Percentiles rank a stretch among this genome's conserved stretches.
Conservation (phyloP, 1,140 invertebrate genomes). For the Drosophila oshimai region DNA sequence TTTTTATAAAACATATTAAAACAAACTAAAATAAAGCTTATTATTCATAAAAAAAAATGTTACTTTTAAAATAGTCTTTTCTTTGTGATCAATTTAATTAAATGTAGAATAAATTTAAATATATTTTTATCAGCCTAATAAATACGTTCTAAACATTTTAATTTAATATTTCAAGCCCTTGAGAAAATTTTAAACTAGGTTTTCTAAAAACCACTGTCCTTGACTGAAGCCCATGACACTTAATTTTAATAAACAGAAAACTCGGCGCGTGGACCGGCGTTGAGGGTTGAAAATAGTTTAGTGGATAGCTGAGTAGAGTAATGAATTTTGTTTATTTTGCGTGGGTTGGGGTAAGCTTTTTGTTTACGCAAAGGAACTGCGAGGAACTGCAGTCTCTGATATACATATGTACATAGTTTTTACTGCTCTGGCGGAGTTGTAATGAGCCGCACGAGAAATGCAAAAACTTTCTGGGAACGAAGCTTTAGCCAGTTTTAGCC, state of each 20-base stretch:
- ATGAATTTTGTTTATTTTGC: not conserved
- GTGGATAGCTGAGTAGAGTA: not conserved
- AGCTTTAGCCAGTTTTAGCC: constrained; percentile 37
- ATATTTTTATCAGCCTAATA: no score
- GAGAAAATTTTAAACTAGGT: no score
- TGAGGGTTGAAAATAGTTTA: not conserved
- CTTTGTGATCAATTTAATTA: no score
- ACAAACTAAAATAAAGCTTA: no score
- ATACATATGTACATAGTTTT: constrained; percentile 28
- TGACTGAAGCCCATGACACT: constrained; percentile 47
- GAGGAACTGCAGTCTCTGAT: constrained; percentile 29
- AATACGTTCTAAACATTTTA: no score
- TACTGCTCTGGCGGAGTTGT: constrained; percentile 60
- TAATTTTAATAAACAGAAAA: constrained; percentile 81
- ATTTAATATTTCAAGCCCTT: no score
- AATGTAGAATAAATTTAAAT: no score
- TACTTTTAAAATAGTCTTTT: no score
- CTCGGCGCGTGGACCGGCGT: constrained; percentile 40
- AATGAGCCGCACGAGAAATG: constrained; percentile 76
- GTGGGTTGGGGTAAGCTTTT: not conserved
- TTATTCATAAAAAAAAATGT: no score
- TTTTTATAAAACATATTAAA: no score
- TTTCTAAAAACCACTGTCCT: constrained; percentile 24
- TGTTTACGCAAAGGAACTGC: constrained; percentile 3
- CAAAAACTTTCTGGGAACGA: constrained; percentile 53